These are phyloP conservation scores for Nycticryphes semicollaris DNA, from an alignment of 2,113 vertebrate genomes.

Conservation along the genomic window DNA sequence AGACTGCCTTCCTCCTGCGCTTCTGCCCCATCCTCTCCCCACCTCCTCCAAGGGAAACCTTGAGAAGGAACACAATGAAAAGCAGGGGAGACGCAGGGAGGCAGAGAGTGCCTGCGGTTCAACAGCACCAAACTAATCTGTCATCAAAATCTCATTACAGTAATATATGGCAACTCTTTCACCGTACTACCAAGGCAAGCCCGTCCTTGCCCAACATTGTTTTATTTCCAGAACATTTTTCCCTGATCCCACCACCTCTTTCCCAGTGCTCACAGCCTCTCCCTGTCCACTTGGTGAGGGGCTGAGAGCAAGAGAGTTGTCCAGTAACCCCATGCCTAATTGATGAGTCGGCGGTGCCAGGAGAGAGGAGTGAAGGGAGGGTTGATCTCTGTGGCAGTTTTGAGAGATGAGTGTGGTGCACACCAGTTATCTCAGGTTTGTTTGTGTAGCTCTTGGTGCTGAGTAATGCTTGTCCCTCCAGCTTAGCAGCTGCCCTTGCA, in stretches of 20 bases:
- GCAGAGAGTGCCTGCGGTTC: slow-evolving; percentile 11
- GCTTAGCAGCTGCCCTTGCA: not conserved
- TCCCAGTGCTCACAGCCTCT: not conserved
- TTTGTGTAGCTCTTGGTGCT: not conserved
- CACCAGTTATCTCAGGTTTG: not conserved
- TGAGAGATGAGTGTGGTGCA: not conserved
- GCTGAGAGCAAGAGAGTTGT: not conserved
- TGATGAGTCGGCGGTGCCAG: not conserved
- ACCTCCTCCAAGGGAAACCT: not conserved
- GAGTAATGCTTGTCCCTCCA: not conserved
- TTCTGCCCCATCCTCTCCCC: not conserved
- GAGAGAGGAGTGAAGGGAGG: not conserved
- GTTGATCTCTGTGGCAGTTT: not conserved
- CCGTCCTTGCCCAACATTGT: slow-evolving; percentile 22
- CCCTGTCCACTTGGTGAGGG: not conserved
- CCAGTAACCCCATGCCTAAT: not conserved
- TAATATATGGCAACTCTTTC: not conserved
- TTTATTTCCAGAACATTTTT: not conserved
- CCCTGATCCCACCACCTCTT: not conserved
- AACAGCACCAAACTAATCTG: slow-evolving; percentile 42
- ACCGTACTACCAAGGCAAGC: slow-evolving; percentile 30
- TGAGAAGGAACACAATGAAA: not conserved
- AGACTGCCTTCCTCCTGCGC: not conserved
- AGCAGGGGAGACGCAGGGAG: not conserved
- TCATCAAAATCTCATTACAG: slow-evolving; percentile 56